Conservation (phyloP, 2,888 invertebrate species). For the Troides aeacus region DNA sequence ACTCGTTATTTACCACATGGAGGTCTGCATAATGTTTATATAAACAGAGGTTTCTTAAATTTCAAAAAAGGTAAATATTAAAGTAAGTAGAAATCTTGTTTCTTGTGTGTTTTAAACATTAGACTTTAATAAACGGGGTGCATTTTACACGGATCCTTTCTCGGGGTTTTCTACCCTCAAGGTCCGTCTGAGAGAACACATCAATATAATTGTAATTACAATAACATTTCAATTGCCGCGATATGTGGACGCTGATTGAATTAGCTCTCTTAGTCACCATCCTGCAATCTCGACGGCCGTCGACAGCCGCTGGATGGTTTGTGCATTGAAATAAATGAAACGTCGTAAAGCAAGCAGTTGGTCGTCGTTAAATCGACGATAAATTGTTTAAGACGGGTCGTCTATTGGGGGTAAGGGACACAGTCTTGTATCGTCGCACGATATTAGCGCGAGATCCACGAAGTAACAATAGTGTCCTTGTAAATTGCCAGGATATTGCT, state of each 20-base stretch:
- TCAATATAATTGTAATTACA: slow-evolving; percentile 52
- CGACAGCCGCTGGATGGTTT: slow-evolving; percentile 44
- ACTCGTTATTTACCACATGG: slow-evolving; percentile 29
- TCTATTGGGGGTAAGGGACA: slow-evolving; percentile 23
- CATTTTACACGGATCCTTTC: not conserved
- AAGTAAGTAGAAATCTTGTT: too few relatives aligned
- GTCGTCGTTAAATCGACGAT: slow-evolving; percentile 62
- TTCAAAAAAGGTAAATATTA: not conserved
- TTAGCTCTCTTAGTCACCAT: slow-evolving; percentile 39
- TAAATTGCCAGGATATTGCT: not conserved
- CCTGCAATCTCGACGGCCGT: slow-evolving; percentile 44
- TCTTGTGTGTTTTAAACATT: too few relatives aligned
- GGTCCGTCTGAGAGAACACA: slow-evolving; percentile 1
- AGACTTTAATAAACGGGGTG: not conserved
- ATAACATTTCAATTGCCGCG: slow-evolving; percentile 43
- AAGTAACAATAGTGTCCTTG: not conserved
- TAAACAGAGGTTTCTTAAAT: slow-evolving; percentile 17
- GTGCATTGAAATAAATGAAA: slow-evolving; percentile 76
- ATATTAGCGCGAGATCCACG: not conserved
- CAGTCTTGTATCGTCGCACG: slow-evolving; percentile 6
- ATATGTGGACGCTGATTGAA: slow-evolving; percentile 33
- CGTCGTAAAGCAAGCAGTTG: slow-evolving; percentile 69
- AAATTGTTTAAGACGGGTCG: slow-evolving; percentile 36
- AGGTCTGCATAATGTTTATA: not conserved
- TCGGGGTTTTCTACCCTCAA: not conserved